Conservation (phyloP, 2,888 invertebrate genomes). For the Myathropa florea region DNA sequence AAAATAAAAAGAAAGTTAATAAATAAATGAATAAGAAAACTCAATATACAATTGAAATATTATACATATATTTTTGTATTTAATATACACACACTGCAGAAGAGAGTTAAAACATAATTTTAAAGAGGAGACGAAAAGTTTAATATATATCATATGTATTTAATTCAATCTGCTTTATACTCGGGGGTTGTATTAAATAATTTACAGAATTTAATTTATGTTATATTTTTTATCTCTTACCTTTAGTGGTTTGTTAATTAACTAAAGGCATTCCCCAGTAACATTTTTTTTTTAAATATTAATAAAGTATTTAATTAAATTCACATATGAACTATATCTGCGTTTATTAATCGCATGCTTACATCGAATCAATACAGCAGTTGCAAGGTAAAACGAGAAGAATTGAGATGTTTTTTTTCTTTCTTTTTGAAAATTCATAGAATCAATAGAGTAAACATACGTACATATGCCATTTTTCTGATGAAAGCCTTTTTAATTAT, state of each 20-base stretch:
- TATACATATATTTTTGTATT: slow-evolving; percentile 72
- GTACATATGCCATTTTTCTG: background rate
- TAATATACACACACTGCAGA: slow-evolving; percentile 53
- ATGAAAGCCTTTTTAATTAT: background rate
- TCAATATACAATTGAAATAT: slow-evolving; percentile 61
- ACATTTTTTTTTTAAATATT: slow-evolving; percentile 26
- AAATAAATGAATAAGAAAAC: slow-evolving; percentile 23
- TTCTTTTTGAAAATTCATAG: background rate
- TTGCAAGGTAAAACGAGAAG: slow-evolving; percentile 34
- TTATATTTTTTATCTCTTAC: slow-evolving; percentile 14
- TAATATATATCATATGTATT: slow-evolving; percentile 31
- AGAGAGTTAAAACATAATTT: slow-evolving; percentile 43
- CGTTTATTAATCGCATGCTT: slow-evolving; percentile 68
- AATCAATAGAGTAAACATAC: background rate
- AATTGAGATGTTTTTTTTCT: background rate
- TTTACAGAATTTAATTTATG: slow-evolving; percentile 33
- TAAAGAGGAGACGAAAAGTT: background rate
- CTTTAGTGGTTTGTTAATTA: slow-evolving; percentile 29
- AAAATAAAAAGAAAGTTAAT: slow-evolving; percentile 27
- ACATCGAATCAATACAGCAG: slow-evolving; percentile 26
- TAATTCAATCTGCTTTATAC: slow-evolving; percentile 59
- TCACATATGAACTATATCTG: slow-evolving; percentile 33
- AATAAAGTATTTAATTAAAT: slow-evolving; percentile 55
- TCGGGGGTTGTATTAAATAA: slow-evolving; percentile 63
- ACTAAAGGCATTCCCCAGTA: slow-evolving; percentile 29